These are phyloP conservation scores for Pseudoips prasinana DNA, from an alignment of 2,888 invertebrate genomes.

Conservation along the genomic window DNA sequence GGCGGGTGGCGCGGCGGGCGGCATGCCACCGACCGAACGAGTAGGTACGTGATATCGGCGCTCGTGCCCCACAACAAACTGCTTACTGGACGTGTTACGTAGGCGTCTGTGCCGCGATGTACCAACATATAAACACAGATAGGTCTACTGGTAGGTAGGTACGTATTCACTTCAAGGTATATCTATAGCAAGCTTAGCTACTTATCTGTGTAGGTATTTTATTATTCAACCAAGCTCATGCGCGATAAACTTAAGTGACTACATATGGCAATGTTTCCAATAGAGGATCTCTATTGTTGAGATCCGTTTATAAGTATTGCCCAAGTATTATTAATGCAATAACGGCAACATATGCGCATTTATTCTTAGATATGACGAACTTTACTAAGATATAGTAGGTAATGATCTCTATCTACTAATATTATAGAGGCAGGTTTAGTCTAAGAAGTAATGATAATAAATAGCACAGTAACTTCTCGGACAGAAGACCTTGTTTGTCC, in stretches of 20 bases:
- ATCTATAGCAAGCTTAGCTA: slow-evolving; percentile 12
- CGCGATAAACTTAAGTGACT: slow-evolving; percentile 43
- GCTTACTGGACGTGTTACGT: slow-evolving; percentile 80
- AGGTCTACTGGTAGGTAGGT: slow-evolving; percentile 23
- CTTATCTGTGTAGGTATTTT: neutral
- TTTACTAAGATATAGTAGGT: no score
- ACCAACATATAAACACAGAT: slow-evolving; percentile 66
- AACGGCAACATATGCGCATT: no score
- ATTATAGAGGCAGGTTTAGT: no score
- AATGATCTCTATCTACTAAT: no score
- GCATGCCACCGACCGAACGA: slow-evolving; percentile 67
- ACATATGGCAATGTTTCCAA: slow-evolving; percentile 1
- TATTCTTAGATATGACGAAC: no score
- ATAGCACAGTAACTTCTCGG: no score
- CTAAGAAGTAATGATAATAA: no score
- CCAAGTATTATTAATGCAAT: no score
- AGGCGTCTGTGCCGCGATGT: slow-evolving; percentile 71
- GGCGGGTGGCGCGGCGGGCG: slow-evolving; percentile 63
- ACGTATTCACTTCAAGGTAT: slow-evolving; percentile 34
- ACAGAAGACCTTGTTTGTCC: no score
- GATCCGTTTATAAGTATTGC: no score
- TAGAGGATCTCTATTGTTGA: no score
- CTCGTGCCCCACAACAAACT: slow-evolving; percentile 81
- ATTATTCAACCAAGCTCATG: slow-evolving; percentile 43
- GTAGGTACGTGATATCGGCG: slow-evolving; percentile 76